Evolutionary conservation across 2,113 vertebrate species (phyloP).

Genomic region (Anolis carolinensis): DNA sequence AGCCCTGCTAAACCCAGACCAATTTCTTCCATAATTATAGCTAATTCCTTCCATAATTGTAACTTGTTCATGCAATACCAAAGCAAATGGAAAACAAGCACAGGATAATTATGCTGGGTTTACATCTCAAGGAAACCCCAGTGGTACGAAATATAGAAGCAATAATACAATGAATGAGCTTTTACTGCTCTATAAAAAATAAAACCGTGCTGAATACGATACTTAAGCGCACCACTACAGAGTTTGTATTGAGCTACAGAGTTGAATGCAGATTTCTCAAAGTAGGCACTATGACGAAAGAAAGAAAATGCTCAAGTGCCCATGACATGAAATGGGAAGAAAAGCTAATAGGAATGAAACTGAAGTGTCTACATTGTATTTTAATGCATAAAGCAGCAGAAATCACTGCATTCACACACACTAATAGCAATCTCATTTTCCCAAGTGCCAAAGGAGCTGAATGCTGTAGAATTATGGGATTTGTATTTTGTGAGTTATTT

Average conservation of each 20-base stretch:
- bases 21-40: constrained; percentile 8
- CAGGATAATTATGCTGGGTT: constrained; percentile 1
- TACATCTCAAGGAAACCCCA: background rate
- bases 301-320: background rate
- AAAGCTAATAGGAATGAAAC: background rate
- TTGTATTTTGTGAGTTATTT: too few relatives aligned
- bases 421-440: background rate
- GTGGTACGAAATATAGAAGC: constrained; percentile 16
- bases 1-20: background rate
- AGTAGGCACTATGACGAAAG: background rate
- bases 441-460: background rate
- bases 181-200: constrained; percentile 4
- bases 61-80: constrained; percentile 3
- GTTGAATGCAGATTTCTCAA: background rate
- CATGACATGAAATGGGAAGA: background rate
- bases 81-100: background rate
- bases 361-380: background rate
- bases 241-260: background rate
- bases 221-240: background rate
- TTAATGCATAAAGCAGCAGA: background rate
- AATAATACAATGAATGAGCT: constrained; percentile 11
- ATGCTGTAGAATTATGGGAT: too few relatives aligned
- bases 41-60: constrained; percentile 20
- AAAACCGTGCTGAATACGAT: background rate
- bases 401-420: background rate